A percentile compares a stretch with the other conserved stretches of the same genome.
These are phyloP conservation scores for Poliocrania exsul DNA, from an alignment of 2,797 vertebrate species.

Conservation along the genomic window DNA sequence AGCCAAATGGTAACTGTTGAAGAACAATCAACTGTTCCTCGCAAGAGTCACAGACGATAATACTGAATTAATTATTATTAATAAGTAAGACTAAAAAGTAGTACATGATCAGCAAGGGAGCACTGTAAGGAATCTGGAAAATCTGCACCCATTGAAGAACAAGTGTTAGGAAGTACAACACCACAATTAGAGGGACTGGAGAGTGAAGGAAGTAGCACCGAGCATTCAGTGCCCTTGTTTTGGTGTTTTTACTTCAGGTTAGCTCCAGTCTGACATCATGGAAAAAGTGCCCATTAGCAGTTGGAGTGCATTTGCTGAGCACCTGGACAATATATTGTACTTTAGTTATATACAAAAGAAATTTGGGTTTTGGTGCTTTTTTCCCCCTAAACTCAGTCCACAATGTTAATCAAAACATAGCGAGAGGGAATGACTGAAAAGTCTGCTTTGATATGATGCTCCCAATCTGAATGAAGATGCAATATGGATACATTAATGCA, in stretches of 20 bases:
- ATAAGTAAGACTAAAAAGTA: neutral
- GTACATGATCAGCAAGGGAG: neutral
- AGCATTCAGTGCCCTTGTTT: neutral
- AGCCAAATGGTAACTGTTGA: neutral
- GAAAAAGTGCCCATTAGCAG: neutral
- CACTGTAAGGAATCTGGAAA: neutral
- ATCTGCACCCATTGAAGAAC: neutral
- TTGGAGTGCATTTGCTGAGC: neutral
- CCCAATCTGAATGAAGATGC: neutral
- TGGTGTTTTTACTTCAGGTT: neutral
- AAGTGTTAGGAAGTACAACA: neutral
- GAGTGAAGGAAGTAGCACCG: neutral
- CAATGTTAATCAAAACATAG: neutral
- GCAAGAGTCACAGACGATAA: neutral
- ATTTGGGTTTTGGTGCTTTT: neutral
- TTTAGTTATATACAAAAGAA: neutral
- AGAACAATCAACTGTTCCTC: neutral
- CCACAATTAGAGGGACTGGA: neutral
- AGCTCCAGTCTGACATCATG: neutral
- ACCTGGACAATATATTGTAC: neutral
- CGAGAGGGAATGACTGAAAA: neutral
- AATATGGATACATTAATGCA: neutral
- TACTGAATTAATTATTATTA: neutral
- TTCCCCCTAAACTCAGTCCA: neutral
- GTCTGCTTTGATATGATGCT: neutral